A percentile compares a stretch with the other conserved stretches of the same genome.
Conservation (phyloP, 2,113 vertebrate species). For the Oreochromis spilurus region DNA sequence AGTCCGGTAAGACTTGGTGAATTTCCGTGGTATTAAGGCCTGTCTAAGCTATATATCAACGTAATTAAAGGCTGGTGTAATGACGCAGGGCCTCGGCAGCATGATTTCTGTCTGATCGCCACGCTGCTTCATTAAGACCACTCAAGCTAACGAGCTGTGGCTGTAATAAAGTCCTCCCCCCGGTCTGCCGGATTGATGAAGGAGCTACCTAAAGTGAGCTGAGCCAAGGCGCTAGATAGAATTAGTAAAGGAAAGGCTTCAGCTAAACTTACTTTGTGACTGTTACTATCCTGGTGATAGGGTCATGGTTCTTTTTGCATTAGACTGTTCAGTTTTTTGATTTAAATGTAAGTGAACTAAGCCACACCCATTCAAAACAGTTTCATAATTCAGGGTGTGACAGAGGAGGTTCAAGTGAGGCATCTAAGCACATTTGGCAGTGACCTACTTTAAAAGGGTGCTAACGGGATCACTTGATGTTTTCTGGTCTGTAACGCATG, state of each 20-base stretch:
- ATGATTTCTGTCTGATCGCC: conserved; percentile 99
- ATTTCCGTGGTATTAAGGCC: conserved; percentile 70
- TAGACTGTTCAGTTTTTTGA: background rate
- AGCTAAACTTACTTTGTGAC: conserved; percentile 92
- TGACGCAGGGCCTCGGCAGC: conserved; percentile 98
- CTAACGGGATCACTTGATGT: background rate
- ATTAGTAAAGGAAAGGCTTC: conserved; percentile 82
- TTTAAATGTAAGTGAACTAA: background rate
- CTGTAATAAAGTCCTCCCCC: conserved; percentile 99
- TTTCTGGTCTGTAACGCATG: background rate
- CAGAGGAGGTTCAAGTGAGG: background rate
- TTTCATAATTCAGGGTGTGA: background rate
- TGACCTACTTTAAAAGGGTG: background rate
- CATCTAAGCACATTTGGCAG: background rate
- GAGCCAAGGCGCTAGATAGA: conserved; percentile 87
- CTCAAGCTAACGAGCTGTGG: conserved; percentile 99
- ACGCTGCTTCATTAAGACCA: conserved; percentile 99
- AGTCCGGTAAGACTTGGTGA: conserved; percentile 79
- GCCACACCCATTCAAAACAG: background rate
- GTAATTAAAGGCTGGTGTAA: conserved; percentile 99
- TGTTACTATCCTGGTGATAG: conserved; percentile 75
- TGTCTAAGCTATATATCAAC: conserved; percentile 90
- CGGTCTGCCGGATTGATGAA: conserved; percentile 94
- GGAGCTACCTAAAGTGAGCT: conserved; percentile 83
- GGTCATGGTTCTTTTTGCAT: background rate